Conservation (phyloP, 2,113 vertebrate species). For the Noturus placidus region DNA sequence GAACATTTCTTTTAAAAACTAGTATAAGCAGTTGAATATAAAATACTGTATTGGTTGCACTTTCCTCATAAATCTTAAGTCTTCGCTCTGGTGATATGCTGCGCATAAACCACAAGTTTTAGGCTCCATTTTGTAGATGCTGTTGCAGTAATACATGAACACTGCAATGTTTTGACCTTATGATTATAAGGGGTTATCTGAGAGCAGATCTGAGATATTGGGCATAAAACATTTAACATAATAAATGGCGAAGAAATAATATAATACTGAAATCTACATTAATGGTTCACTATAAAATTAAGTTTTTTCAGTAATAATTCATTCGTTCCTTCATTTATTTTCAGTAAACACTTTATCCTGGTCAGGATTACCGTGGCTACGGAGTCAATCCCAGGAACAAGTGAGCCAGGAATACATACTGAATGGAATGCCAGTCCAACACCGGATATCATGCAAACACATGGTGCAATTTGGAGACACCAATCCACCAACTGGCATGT, state of each 20-base stretch:
- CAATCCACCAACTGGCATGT: no score
- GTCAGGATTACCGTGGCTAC: background rate
- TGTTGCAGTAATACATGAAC: background rate
- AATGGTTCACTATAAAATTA: background rate
- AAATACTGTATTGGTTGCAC: background rate
- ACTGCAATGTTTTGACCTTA: background rate
- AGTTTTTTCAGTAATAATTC: background rate
- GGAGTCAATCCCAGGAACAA: background rate
- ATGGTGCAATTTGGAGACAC: background rate
- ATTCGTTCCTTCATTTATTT: background rate
- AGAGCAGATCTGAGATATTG: background rate
- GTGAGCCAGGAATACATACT: background rate
- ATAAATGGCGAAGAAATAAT: background rate
- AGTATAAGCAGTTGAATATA: constrained; percentile 5
- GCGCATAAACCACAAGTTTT: background rate
- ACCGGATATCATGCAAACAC: background rate
- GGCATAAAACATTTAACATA: background rate
- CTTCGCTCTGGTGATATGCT: background rate
- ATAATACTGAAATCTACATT: background rate
- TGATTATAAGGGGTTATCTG: background rate
- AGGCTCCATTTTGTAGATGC: background rate
- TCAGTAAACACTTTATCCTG: background rate
- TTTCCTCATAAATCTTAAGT: background rate
- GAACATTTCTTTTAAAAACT: background rate
- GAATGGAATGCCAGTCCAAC: background rate